Evolutionary conservation across 2,888 invertebrate species (phyloP).

Genomic region (Lepas anatifera): DNA sequence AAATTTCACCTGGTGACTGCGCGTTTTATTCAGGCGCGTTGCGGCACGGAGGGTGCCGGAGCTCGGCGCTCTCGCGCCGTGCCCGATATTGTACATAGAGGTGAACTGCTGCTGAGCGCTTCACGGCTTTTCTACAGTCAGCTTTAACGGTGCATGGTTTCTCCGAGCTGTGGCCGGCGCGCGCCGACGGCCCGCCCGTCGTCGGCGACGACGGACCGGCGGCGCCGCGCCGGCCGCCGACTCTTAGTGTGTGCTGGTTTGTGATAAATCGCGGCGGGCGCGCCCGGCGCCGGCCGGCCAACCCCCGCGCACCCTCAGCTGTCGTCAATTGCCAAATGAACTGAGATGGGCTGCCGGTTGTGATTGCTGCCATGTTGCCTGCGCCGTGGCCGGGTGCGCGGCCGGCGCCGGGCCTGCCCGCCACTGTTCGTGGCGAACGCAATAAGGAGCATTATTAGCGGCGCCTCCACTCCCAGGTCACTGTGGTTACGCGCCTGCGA

Average conservation of each 20-base stretch:
- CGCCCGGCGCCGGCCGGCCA: too few relatives aligned
- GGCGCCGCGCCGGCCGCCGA: neutral
- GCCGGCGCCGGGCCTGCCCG: neutral
- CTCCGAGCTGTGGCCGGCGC: neutral
- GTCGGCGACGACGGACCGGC: neutral
- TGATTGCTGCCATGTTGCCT: too few relatives aligned
- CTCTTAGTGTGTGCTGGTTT: neutral
- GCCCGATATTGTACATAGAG: neutral
- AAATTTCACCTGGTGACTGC: neutral
- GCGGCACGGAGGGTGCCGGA: neutral
- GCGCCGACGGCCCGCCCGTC: neutral
- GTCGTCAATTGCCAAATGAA: too few relatives aligned
- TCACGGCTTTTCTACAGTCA: neutral
- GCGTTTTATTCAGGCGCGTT: neutral
- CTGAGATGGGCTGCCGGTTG: too few relatives aligned
- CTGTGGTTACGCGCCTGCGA: neutral
- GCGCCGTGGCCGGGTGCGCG: neutral
- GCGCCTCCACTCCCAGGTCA: neutral
- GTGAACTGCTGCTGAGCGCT: neutral
- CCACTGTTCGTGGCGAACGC: too few relatives aligned
- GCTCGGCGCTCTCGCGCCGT: neutral
- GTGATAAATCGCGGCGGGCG: neutral
- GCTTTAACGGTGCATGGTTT: conserved; percentile 4
- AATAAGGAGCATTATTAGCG: conserved; percentile 11
- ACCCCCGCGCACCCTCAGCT: too few relatives aligned